Percentiles rank a stretch among this genome's conserved stretches.
Evolutionary conservation across 2,888 invertebrate species (phyloP).

Genomic region (Drepanosiphum platanoidis): DNA sequence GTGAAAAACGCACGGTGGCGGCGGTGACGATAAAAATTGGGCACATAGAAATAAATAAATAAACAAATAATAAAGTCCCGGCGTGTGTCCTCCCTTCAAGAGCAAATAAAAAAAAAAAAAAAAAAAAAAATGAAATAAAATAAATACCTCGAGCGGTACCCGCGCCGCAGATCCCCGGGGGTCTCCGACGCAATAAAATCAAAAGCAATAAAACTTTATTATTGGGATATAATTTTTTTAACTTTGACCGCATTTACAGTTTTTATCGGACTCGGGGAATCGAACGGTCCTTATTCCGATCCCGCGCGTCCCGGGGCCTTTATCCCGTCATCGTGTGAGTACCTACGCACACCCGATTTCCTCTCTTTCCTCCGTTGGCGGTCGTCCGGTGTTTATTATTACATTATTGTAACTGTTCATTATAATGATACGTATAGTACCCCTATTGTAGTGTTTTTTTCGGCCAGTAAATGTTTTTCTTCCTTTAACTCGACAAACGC

Average conservation of each 20-base stretch:
- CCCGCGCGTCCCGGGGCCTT: not conserved
- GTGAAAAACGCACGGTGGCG: not conserved
- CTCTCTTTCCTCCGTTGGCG: too few species aligned
- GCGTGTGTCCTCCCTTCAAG: not conserved
- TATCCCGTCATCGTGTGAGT: not conserved
- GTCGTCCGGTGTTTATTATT: not conserved
- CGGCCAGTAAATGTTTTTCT: not conserved
- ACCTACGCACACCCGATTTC: not conserved
- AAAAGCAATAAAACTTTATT: slow-evolving; percentile 60
- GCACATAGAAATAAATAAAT: slow-evolving; percentile 37
- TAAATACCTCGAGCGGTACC: slow-evolving; percentile 7
- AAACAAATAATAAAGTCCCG: slow-evolving; percentile 43
- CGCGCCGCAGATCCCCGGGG: slow-evolving; percentile 1
- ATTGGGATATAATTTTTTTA: slow-evolving; percentile 45
- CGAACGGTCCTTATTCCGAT: slow-evolving; percentile 4
- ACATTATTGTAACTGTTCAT: not conserved
- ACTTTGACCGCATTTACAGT: slow-evolving; percentile 34
- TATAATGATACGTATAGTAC: too few species aligned
- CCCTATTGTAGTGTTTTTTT: slow-evolving; percentile 13
- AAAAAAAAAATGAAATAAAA: slow-evolving; percentile 22
- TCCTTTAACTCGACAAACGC: not conserved
- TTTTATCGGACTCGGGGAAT: slow-evolving; percentile 10
- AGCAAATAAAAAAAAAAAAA: not conserved
- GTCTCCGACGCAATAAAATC: slow-evolving; percentile 39
- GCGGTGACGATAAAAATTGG: slow-evolving; percentile 39